Conservation (phyloP, 1,140 invertebrate genomes). For the Pararge aegeria region DNA sequence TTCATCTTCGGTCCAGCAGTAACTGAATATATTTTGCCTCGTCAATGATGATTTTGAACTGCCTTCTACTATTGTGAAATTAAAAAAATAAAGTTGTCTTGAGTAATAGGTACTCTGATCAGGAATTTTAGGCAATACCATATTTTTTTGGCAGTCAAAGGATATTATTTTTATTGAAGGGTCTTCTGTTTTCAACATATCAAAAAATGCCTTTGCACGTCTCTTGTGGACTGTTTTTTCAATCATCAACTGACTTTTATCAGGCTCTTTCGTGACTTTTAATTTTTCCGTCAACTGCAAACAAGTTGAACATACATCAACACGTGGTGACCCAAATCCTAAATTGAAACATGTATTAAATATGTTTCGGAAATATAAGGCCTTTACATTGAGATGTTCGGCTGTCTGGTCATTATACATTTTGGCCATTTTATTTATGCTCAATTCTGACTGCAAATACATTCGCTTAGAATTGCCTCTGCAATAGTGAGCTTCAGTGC, state of each 20-base stretch:
- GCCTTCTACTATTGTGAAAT: constrained; percentile 50
- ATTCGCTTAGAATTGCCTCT: not conserved
- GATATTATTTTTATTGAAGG: constrained; percentile 37
- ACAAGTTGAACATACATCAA: constrained; percentile 25
- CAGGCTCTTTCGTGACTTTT: constrained; percentile 8
- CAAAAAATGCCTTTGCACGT: constrained; percentile 46
- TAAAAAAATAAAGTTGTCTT: constrained; percentile 54
- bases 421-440: not conserved
- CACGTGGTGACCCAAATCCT: constrained; percentile 18
- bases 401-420: not conserved
- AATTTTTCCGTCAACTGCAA: constrained; percentile 8
- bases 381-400: not conserved
- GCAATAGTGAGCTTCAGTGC: constrained; percentile 4
- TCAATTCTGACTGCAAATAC: not conserved
- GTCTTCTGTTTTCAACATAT: constrained; percentile 34
- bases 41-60: constrained; percentile 39
- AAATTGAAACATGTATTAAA: constrained; percentile 11
- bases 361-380: not conserved
- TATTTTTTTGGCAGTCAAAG: constrained; percentile 67
- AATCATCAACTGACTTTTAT: constrained; percentile 3
- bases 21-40: constrained; percentile 39
- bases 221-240: constrained; percentile 32
- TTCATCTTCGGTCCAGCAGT: constrained; percentile 44
- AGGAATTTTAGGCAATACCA: constrained; percentile 44
- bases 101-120: constrained; percentile 55